phyloP scores from a whole-genome alignment of 1,140 invertebrate genomes.

The Bombus polaris region DNA sequence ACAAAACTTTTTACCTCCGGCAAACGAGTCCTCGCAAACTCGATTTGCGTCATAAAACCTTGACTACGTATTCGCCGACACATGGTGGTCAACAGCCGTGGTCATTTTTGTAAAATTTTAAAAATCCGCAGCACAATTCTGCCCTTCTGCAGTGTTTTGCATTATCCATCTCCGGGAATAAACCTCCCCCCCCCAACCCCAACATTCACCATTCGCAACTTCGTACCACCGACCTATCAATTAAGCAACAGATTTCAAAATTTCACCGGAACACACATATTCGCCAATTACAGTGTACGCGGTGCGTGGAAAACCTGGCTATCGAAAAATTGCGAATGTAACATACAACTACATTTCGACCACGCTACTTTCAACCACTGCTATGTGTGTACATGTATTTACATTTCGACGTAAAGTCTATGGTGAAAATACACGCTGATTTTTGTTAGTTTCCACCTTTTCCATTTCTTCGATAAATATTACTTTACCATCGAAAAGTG shows the following conservation, averaged over 20 bases:
- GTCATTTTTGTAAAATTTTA: no score
- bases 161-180: not conserved
- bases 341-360: no score
- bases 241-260: not conserved
- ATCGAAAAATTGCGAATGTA: not conserved
- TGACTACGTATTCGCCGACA: no score
- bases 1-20: no score
- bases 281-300: not conserved
- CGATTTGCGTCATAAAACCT: no score
- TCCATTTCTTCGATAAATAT: not conserved
- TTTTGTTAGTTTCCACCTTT: no score
- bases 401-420: not conserved
- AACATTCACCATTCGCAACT: not conserved
- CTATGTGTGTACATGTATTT: no score
- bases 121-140: not conserved
- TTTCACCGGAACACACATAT: not conserved
- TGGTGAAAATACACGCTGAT: not conserved
- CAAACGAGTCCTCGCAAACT: no score
- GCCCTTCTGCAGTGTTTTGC: not conserved
- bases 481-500: not conserved
- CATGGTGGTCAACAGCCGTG: no score
- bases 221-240: not conserved
- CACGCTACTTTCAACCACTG: not conserved
- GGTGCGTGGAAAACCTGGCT: not conserved
- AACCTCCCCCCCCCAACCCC: rapidly evolving